These are phyloP conservation scores for Suillia variegata DNA, from an alignment of 2,888 invertebrate genomes.

Conservation along the genomic window DNA sequence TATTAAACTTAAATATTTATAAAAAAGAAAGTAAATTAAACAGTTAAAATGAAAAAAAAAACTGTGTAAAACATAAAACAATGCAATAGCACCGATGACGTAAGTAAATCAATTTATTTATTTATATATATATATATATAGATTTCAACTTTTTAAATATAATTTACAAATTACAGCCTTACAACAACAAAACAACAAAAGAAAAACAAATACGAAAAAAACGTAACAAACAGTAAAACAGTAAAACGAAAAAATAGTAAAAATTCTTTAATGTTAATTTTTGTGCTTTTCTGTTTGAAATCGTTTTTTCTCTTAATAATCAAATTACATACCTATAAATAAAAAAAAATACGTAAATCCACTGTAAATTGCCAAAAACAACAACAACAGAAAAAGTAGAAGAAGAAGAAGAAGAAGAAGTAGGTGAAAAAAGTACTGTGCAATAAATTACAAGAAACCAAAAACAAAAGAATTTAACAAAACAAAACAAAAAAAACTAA, in stretches of 20 bases:
- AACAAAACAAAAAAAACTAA: too few species aligned
- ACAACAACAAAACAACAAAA: constrained; percentile 7
- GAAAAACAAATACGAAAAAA: not conserved
- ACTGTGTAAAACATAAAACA: constrained; percentile 8
- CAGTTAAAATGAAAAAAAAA: not conserved
- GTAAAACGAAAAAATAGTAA: constrained; percentile 31
- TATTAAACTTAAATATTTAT: constrained; percentile 29
- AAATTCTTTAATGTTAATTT: constrained; percentile 25
- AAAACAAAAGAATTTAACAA: constrained; percentile 21
- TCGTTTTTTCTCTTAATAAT: constrained; percentile 29
- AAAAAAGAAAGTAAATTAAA: constrained; percentile 30
- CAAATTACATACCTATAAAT: constrained; percentile 9
- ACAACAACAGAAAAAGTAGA: too few species aligned
- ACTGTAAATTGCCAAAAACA: constrained; percentile 22
- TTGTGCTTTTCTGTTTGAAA: too few species aligned
- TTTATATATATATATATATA: not conserved
- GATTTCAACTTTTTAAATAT: constrained; percentile 1
- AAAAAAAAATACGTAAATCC: not conserved
- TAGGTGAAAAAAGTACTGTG: not conserved
- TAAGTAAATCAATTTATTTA: constrained; percentile 48
- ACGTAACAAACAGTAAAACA: constrained; percentile 11
- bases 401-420: not conserved
- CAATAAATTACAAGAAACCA: too few species aligned
- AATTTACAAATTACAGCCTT: constrained; percentile 15
- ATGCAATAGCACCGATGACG: constrained; percentile 45